These are phyloP conservation scores for Alosa sapidissima DNA, from an alignment of 2,797 vertebrate species.

Conservation along the genomic window DNA sequence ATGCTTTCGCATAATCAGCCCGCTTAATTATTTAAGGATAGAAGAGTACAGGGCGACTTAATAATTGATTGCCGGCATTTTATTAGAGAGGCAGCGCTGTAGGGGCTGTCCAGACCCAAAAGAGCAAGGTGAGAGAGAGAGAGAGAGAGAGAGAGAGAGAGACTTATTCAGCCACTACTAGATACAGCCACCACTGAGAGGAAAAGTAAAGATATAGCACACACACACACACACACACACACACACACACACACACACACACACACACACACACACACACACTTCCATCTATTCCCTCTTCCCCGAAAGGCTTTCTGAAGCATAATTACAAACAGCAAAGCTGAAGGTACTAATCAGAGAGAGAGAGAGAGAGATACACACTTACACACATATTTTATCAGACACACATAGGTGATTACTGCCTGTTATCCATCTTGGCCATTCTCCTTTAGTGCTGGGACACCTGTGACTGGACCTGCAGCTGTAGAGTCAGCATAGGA, in stretches of 20 bases:
- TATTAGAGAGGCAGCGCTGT: constrained; percentile 23
- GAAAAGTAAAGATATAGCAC: not conserved
- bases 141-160: not conserved
- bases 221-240: not conserved
- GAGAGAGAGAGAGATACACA: no score
- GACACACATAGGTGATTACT: not conserved
- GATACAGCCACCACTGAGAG: not conserved
- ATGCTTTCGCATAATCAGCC: constrained; percentile 27
- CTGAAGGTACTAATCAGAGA: not conserved
- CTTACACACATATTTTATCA: not conserved
- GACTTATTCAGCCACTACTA: not conserved
- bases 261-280: not conserved
- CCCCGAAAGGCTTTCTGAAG: not conserved
- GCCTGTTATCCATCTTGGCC: not conserved
- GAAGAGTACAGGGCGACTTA: constrained; percentile 20
- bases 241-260: not conserved
- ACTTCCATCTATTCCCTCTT: not conserved
- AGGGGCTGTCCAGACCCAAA: not conserved
- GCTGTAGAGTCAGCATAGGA: not conserved
- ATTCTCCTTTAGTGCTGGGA: not conserved
- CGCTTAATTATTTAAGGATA: constrained; percentile 37
- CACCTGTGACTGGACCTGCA: not conserved
- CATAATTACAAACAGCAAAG: not conserved
- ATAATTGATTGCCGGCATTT: constrained; percentile 31
- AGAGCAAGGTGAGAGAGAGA: not conserved